A percentile compares a stretch with the other conserved stretches of the same genome.
These are phyloP conservation scores for Neodiprion fabricii DNA, from an alignment of 1,140 invertebrate genomes.

Conservation along the genomic window DNA sequence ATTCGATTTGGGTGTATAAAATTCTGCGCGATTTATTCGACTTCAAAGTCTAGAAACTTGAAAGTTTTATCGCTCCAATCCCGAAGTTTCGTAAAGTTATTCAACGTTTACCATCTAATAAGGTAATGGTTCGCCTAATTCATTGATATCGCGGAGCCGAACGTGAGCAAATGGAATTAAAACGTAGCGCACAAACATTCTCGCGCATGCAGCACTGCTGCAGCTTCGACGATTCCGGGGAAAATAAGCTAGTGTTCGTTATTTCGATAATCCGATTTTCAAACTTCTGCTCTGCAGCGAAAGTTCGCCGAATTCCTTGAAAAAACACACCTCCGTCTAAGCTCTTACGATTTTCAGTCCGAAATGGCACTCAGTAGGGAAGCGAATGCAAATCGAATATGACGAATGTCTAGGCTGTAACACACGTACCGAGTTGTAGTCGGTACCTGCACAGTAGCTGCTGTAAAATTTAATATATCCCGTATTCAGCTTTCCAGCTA, in stretches of 20 bases:
- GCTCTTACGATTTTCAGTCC: not conserved
- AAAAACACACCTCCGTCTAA: not conserved
- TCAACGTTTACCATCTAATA: not conserved
- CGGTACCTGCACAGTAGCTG: not conserved
- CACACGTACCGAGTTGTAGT: not conserved
- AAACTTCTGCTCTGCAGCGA: too few species aligned
- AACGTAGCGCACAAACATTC: not conserved
- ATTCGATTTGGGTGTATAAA: slow-evolving; percentile 48
- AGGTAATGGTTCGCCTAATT: not conserved
- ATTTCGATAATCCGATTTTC: too few species aligned
- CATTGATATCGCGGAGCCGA: not conserved
- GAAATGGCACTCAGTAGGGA: not conserved
- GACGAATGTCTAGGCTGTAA: not conserved
- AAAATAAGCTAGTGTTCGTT: not conserved
- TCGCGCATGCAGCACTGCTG: not conserved
- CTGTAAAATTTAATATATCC: not conserved
- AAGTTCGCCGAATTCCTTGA: not conserved
- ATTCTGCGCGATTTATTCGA: not conserved
- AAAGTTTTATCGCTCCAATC: not conserved
- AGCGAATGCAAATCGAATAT: not conserved
- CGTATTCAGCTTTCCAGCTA: not conserved
- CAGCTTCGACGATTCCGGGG: not conserved
- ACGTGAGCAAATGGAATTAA: not conserved
- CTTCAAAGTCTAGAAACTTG: not conserved
- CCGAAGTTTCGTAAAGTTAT: not conserved